These are phyloP conservation scores for Orthonychiurus folsomi DNA, from an alignment of 2,888 invertebrate species.

Conservation along the genomic window DNA sequence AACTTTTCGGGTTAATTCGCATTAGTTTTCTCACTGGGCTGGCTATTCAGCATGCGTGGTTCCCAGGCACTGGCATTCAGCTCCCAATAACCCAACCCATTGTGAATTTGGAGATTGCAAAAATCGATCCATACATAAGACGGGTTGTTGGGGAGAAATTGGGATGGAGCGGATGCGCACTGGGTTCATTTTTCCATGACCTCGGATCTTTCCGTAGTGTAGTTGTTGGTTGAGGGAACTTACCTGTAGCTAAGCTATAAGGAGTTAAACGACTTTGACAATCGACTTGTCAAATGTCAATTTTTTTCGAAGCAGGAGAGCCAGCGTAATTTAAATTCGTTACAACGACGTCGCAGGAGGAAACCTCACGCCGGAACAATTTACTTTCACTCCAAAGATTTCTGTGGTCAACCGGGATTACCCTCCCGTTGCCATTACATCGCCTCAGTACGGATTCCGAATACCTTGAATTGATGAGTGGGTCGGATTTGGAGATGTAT, in stretches of 20 bases:
- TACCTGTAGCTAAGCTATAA: not conserved
- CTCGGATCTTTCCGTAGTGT: not conserved
- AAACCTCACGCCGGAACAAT: too few relatives aligned
- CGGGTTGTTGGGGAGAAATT: not conserved
- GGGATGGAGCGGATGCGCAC: not conserved
- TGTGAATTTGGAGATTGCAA: not conserved
- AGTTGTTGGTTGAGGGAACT: not conserved
- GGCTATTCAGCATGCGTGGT: not conserved
- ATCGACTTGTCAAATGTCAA: not conserved
- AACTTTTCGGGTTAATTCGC: too few relatives aligned
- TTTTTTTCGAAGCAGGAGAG: not conserved
- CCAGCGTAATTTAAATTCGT: not conserved
- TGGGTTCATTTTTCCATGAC: not conserved
- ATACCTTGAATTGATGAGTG: not conserved
- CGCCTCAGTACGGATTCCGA: not conserved
- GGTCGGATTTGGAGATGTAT: conserved; percentile 6
- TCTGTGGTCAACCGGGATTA: not conserved
- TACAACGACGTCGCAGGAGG: too few relatives aligned
- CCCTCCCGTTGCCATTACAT: not conserved
- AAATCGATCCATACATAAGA: not conserved
- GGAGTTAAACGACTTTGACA: not conserved
- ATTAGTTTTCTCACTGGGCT: too few relatives aligned
- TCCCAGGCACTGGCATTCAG: not conserved
- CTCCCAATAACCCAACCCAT: too few relatives aligned
- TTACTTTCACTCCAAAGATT: not conserved